These are phyloP conservation scores for Oscheius sp. DNA, from an alignment of 2,888 invertebrate species.

Conservation along the genomic window DNA sequence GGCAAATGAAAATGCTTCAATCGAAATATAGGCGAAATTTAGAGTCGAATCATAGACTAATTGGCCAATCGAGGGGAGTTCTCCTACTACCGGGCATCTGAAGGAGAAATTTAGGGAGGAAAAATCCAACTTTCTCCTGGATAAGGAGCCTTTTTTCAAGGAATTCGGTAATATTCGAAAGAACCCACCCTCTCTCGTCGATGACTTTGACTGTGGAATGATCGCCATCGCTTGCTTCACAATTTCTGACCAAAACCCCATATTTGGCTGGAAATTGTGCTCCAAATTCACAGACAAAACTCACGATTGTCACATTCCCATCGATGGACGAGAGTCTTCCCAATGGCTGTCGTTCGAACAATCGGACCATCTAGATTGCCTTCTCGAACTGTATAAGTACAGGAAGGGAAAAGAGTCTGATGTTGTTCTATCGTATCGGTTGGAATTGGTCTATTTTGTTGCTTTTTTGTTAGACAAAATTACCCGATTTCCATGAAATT, in stretches of 20 bases:
- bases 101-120: not conserved
- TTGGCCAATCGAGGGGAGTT: constrained; percentile 1
- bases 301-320: constrained; percentile 58
- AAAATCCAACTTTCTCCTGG: not conserved
- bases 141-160: not conserved
- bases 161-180: not conserved
- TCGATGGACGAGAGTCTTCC: constrained; percentile 57
- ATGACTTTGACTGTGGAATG: constrained; percentile 43
- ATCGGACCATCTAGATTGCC: constrained; percentile 54
- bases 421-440: constrained; percentile 56
- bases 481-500: constrained; percentile 53
- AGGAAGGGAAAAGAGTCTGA: constrained; percentile 55
- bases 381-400: constrained; percentile 56
- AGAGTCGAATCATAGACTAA: constrained; percentile 57
- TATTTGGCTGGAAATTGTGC: constrained; percentile 32
- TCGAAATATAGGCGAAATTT: constrained; percentile 59
- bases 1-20: constrained; percentile 65
- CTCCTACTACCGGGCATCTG: not conserved
- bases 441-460: constrained; percentile 44
- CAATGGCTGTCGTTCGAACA: constrained; percentile 46
- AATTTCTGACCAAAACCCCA: constrained; percentile 43
- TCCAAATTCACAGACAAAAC: not conserved
- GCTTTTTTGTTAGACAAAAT: not conserved
- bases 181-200: constrained; percentile 57
- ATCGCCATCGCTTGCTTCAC: constrained; percentile 47